phyloP scores from a whole-genome alignment of 2,113 vertebrate species.

The Vombatus ursinus region DNA sequence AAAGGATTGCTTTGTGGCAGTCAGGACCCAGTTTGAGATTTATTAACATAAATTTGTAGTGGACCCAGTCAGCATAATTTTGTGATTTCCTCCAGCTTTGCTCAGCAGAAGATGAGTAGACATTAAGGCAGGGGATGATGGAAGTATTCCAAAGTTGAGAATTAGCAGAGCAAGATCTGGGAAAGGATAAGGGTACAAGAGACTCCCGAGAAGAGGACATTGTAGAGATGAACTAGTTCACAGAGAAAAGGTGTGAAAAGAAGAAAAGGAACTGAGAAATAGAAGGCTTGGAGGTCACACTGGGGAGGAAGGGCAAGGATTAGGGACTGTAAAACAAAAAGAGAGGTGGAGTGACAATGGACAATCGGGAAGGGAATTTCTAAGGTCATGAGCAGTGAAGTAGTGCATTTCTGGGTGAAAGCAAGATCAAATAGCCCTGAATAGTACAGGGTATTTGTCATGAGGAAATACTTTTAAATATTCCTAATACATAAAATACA shows the following conservation, averaged over 20 bases:
- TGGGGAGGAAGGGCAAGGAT: not conserved
- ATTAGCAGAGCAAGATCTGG: not conserved
- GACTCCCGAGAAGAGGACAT: not conserved
- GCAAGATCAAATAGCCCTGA: not conserved
- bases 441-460: not conserved
- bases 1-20: not conserved
- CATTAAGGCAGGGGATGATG: not conserved
- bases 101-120: not conserved
- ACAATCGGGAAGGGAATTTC: not conserved
- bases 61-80: not conserved
- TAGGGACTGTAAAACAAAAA: not conserved
- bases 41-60: not conserved
- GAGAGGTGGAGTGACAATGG: not conserved
- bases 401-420: not conserved
- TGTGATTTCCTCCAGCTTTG: not conserved
- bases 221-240: not conserved
- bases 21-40: not conserved
- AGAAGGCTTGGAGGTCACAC: not conserved
- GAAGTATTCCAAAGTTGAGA: not conserved
- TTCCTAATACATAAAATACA: not conserved
- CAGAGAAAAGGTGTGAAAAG: not conserved
- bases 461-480: not conserved
- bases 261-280: not conserved
- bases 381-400: not conserved
- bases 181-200: not conserved